These are phyloP conservation scores for Catamblyrhynchus diadema DNA, from an alignment of 2,797 vertebrate species.

Conservation along the genomic window DNA sequence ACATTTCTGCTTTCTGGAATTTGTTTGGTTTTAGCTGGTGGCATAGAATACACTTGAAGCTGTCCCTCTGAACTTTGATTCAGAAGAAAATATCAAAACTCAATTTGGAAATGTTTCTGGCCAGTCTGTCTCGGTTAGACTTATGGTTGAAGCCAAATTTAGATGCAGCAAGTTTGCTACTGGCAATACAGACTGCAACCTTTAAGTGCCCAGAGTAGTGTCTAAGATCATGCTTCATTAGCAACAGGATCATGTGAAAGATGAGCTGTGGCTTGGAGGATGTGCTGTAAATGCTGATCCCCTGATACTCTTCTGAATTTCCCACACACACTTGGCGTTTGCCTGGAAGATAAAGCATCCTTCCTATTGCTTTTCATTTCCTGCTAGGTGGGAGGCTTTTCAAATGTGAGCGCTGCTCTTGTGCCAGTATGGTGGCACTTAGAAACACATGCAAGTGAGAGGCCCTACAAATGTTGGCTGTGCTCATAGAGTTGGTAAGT, in stretches of 20 bases:
- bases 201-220: neutral
- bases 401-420: conserved; percentile 72
- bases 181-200: neutral
- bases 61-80: neutral
- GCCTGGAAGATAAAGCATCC: neutral
- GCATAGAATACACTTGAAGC: neutral
- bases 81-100: neutral
- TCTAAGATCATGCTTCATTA: neutral
- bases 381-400: conserved; percentile 76
- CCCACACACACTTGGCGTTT: neutral
- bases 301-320: neutral
- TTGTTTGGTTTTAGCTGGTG: neutral
- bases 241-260: neutral
- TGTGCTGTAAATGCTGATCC: neutral
- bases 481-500: conserved; percentile 75
- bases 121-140: neutral
- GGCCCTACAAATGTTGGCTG: conserved; percentile 68
- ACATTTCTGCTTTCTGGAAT: neutral
- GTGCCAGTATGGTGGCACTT: neutral
- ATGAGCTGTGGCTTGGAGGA: neutral
- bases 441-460: conserved; percentile 54
- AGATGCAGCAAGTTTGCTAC: neutral
- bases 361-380: neutral
- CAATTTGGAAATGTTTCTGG: neutral
- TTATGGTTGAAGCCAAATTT: neutral